phyloP scores from a whole-genome alignment of 2,888 invertebrate species.

The Rhamnusium bicolor region DNA sequence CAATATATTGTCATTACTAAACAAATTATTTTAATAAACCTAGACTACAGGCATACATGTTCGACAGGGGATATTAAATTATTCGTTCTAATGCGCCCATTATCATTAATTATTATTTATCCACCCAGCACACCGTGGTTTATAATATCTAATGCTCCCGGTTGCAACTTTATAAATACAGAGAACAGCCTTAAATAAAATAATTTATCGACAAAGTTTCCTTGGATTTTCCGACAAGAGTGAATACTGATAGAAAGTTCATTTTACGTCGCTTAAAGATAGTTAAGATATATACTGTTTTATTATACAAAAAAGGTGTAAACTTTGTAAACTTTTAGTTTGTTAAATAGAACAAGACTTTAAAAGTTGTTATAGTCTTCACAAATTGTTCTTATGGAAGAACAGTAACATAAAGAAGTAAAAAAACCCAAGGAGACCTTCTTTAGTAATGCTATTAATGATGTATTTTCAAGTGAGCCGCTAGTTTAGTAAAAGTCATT shows the following conservation, averaged over 20 bases:
- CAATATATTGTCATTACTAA: not conserved
- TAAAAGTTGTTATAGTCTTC: not conserved
- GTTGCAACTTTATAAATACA: not conserved
- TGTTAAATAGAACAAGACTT: not conserved
- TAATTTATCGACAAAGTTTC: conserved; percentile 22
- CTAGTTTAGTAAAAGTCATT: not conserved
- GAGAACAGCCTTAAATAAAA: conserved; percentile 3
- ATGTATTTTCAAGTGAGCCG: not conserved
- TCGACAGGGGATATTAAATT: not conserved
- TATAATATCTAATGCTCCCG: not conserved
- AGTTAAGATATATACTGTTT: conserved; percentile 7
- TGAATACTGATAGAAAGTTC: conserved; percentile 24
- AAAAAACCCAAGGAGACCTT: not conserved
- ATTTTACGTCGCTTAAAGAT: conserved; percentile 3
- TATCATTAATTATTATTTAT: conserved; percentile 8
- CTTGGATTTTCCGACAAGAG: conserved; percentile 13
- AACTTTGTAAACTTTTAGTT: conserved; percentile 10
- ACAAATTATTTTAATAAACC: not conserved
- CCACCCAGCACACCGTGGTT: not conserved
- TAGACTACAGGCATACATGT: not conserved
- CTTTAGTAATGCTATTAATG: not conserved
- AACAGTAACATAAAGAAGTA: not conserved
- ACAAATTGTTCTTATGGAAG: not conserved
- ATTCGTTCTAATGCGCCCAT: not conserved
- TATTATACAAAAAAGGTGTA: not conserved